Evolutionary conservation across 2,113 vertebrate species (phyloP).

Genomic region (Gallinago media): DNA sequence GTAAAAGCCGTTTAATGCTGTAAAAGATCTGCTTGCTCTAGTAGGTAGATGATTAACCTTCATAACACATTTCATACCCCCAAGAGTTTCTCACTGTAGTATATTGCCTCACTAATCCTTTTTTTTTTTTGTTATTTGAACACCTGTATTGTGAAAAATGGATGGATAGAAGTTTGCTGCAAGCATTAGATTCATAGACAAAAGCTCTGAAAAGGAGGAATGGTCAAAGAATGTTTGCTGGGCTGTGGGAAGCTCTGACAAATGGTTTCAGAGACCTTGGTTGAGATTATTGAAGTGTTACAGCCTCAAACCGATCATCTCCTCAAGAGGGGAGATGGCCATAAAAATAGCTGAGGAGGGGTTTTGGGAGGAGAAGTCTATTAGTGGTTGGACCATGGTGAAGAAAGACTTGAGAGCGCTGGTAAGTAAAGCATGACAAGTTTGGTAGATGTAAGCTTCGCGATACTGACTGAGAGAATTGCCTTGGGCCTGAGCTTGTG

Average conservation of each 20-base stretch:
- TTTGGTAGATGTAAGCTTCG: not conserved
- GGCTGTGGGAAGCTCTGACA: not conserved
- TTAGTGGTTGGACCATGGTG: not conserved
- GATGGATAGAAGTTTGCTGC: not conserved
- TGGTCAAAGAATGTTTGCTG: not conserved
- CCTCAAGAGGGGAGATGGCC: not conserved
- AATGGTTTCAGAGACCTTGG: not conserved
- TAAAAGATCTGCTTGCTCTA: not conserved
- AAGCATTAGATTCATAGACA: not conserved
- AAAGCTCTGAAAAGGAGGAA: not conserved
- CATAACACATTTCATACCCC: not conserved
- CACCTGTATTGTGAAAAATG: not conserved
- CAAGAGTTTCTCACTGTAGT: not conserved
- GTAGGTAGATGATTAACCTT: conserved; percentile 7
- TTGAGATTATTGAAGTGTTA: not conserved
- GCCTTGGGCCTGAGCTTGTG: not conserved
- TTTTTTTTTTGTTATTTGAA: not conserved
- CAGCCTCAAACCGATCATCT: not conserved
- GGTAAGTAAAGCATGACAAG: not conserved
- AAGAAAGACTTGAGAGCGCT: not conserved
- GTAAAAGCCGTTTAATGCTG: not conserved
- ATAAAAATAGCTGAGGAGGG: not conserved
- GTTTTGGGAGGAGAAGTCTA: not conserved
- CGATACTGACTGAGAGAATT: accelerated
- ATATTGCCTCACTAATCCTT: not conserved